Evolutionary conservation across 2,113 vertebrate genomes (phyloP), one percentile per base, ranked within the genome.

Genomic region (Cottus gobio): DNA sequence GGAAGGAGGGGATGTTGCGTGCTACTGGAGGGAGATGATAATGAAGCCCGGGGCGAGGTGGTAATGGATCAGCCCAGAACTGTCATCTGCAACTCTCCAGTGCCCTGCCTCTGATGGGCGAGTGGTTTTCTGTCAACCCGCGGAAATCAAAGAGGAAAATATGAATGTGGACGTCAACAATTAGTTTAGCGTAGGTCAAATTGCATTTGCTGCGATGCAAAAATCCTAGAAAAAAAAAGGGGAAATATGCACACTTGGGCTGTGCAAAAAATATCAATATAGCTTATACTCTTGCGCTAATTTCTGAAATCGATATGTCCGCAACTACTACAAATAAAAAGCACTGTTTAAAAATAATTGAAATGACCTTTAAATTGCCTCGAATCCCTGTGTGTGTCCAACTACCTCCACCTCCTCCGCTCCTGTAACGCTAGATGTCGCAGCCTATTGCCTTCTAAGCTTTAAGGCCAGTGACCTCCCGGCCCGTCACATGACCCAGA

Each of bases 21-120:
- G 84, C 89, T 83, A 69, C 86, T 82, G 69, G 62, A 86, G 74
- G 83, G 83, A 87, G 85, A 77, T 90, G 86, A 50, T 92, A 93
- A 95, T 94, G 89, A 93, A 74, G 88, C 92, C 85, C 18, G 58
- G 79, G 88, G 90, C 80, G 85, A 88, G 85, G 87, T 79, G 78
- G 79, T 90, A 92, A 92, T 89, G 92, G 90, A 91, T 92, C 89
- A 91, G 77, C 86, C 91, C 82, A 87, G 87, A 94, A 89, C 87
- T 93, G 89, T 93, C 93, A 93, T 84, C 71, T 50, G 44, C 66
- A 71, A 79, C 79, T 83, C 84, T 70, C 44, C 46, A 48, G 62
- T 70, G 74, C 70, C 68, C 67, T 76, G 69, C 77, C 77, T 82
- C 79, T 69, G 83, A 81, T 52, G 60, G 82, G 65, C 1, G 30